Base-by-base conservation (phyloP, 2,888 invertebrate species). In the Nemotelus nigrinus region DNA sequence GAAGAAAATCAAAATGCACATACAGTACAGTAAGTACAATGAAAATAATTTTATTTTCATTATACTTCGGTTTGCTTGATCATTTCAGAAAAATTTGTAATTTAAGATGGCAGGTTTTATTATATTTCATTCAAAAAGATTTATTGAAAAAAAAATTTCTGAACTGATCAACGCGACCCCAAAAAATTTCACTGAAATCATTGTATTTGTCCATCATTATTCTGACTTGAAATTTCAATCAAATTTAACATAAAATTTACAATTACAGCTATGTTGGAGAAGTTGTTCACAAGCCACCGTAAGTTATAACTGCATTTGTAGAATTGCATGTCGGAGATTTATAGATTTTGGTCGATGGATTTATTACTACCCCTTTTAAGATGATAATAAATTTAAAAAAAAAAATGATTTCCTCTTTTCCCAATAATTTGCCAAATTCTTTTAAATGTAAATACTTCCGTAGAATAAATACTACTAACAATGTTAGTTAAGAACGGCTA, bases 1-100 rank as follows among this genome's bases (percentile, higher is more conserved):
- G 84, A 87, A 77, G 90, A 91, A 75, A 93, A 60, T 77, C 57
- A 93, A 82, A 90, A 90, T 81, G 90, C 89, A 41, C 89, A 93
- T 86, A 91, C 94, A 82, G 93, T 94, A 82, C 94, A 94, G 94
- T 95, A 87, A 92, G 92, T 92, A 83, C 44, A 71, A n/a, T 3
- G 25, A 25, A 25, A 25, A 25, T 25, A 25, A 25, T 25, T 25
- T 25, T 25, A 25, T 25, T 25, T 25, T 10, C 45, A 45, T 44
- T 4, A 50, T 50, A 25, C n/a, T 68, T 50, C 41, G 10, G 5
- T 71, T 55, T 47, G 44, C 8, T 1, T 58, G 58, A 10, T 58
- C 25, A 5, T 58, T n/a, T 8, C 7, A 4, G 25, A n/a, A 58
- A 1, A n/a, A 58, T 6, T 25, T n/a, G 4, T 25, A 58, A 58